These are phyloP conservation scores for Psettodes erumei DNA, from an alignment of 2,113 vertebrate species.

Conservation along the genomic window DNA sequence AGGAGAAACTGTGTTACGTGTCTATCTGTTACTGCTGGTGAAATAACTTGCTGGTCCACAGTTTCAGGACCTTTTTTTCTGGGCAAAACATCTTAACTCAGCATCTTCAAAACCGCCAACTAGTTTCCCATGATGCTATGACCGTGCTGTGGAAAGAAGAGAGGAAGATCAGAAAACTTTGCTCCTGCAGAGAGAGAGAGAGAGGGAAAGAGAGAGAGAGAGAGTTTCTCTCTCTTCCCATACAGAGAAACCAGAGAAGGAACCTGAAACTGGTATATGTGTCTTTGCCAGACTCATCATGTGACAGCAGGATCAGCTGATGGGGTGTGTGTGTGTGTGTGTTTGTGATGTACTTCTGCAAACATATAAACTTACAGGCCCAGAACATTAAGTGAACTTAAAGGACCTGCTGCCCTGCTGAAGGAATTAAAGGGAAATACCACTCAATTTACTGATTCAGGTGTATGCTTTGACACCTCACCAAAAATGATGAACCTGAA, in stretches of 20 bases:
- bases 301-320: slow-evolving; percentile 24
- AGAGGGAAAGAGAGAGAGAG: slow-evolving; percentile 38
- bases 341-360: slow-evolving; percentile 3
- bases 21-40: slow-evolving; percentile 9
- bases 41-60: slow-evolving; percentile 28
- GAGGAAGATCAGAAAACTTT: slow-evolving; percentile 3
- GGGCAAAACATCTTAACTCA: slow-evolving; percentile 28
- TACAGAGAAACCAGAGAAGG: slow-evolving; percentile 52
- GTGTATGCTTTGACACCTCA: not conserved
- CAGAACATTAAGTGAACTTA: slow-evolving; percentile 35
- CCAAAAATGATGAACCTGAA: not conserved
- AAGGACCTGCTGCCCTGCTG: slow-evolving; percentile 21
- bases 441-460: not conserved
- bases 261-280: slow-evolving; percentile 53
- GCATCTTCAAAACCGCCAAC: slow-evolving; percentile 19
- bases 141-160: slow-evolving; percentile 14
- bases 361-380: slow-evolving; percentile 22
- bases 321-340: not conserved
- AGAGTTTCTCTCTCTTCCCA: slow-evolving; percentile 11
- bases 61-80: slow-evolving; percentile 3
- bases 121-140: slow-evolving; percentile 35
- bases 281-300: slow-evolving; percentile 15
- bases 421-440: slow-evolving; percentile 11
- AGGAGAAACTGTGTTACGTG: not conserved
- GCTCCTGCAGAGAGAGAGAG: slow-evolving; percentile 44